phyloP scores from a whole-genome alignment of 2,113 vertebrate genomes.

The Ailurus styani region DNA sequence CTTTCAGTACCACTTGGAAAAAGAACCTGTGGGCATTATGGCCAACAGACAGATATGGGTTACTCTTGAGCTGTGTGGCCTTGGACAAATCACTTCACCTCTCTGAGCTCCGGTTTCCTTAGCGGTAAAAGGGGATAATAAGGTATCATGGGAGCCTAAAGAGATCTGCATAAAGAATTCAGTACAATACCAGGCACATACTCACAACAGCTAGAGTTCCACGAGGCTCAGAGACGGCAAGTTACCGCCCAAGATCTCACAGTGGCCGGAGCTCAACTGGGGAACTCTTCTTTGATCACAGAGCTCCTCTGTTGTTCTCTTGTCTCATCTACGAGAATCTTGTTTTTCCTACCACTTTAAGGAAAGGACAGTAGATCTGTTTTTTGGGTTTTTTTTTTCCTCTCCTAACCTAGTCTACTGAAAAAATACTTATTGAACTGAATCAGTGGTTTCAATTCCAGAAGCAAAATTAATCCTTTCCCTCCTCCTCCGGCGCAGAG shows the following conservation, averaged over 20 bases:
- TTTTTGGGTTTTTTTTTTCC: not conserved
- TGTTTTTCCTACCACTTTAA: not conserved
- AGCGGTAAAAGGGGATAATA: not conserved
- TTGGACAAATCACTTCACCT: not conserved
- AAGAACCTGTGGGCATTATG: not conserved
- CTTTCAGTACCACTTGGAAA: not conserved
- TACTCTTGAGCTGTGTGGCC: not conserved
- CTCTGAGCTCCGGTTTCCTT: not conserved
- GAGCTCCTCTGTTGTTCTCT: not conserved
- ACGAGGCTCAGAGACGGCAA: not conserved
- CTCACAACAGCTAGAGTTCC: not conserved
- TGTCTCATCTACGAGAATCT: not conserved
- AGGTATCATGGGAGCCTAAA: not conserved
- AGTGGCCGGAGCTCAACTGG: not conserved
- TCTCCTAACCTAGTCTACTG: not conserved
- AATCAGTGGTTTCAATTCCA: conserved; percentile 56
- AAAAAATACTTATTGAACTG: conserved; percentile 43
- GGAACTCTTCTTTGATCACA: not conserved
- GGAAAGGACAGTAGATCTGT: not conserved
- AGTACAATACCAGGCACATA: not conserved
- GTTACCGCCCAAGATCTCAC: not conserved
- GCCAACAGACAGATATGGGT: not conserved
- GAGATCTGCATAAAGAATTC: not conserved
- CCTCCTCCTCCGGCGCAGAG: conserved; percentile 14
- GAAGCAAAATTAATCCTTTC: conserved; percentile 42